phyloP scores from a whole-genome alignment of 2,113 vertebrate species.

The Saguinus midas region DNA sequence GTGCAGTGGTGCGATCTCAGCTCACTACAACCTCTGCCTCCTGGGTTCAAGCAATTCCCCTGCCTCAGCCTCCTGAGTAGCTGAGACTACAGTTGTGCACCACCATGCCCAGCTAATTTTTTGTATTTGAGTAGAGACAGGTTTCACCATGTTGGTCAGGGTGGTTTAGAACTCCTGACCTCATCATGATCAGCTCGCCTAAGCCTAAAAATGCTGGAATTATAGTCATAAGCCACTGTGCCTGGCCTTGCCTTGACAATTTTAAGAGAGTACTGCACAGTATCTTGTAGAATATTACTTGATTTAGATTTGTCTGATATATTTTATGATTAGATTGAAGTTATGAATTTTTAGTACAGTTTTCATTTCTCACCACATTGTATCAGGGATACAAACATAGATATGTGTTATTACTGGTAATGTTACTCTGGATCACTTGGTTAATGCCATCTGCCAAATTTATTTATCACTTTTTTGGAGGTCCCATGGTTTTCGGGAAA shows the following conservation, averaged over 20 bases:
- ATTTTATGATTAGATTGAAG: not conserved
- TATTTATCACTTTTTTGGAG: not conserved
- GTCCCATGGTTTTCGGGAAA: not conserved
- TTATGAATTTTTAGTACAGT: not conserved
- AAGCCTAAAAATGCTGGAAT: too few species aligned
- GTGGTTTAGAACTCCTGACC: too few species aligned
- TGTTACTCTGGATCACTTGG: not conserved
- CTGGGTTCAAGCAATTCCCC: too few species aligned
- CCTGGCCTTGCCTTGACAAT: not conserved
- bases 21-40: too few species aligned
- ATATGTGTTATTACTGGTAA: not conserved
- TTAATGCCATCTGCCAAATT: not conserved
- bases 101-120: too few species aligned
- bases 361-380: not conserved
- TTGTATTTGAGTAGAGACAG: too few species aligned
- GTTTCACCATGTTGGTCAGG: too few species aligned
- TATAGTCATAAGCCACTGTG: too few species aligned
- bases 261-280: not conserved
- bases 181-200: too few species aligned
- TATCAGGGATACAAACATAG: not conserved
- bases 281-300: not conserved
- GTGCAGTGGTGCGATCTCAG: too few species aligned
- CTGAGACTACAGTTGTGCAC: too few species aligned
- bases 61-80: too few species aligned
- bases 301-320: not conserved